A percentile compares a stretch with the other conserved stretches of the same genome.
phyloP scores from a whole-genome alignment of 2,888 invertebrate genomes.

The Troides oblongomaculatus region DNA sequence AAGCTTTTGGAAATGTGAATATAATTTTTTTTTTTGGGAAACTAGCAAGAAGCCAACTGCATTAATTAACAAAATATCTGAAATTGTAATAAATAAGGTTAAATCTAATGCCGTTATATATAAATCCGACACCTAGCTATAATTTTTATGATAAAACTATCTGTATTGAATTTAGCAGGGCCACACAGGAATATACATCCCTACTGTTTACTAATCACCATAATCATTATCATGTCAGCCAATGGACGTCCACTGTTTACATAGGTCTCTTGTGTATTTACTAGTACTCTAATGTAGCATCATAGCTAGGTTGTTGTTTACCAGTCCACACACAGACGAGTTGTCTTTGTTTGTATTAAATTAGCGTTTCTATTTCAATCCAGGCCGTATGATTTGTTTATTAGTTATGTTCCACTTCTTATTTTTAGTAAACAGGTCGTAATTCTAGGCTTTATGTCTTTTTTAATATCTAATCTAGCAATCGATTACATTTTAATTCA shows the following conservation, averaged over 20 bases:
- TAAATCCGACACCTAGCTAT: neutral
- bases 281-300: slow-evolving; percentile 3
- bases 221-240: too few species aligned
- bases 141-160: neutral
- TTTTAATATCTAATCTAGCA: too few species aligned
- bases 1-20: too few species aligned
- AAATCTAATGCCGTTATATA: too few species aligned
- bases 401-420: neutral
- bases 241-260: too few species aligned
- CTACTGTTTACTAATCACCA: neutral
- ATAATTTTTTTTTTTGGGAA: too few species aligned
- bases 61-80: too few species aligned
- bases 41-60: too few species aligned
- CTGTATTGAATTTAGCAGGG: neutral
- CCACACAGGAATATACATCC: neutral
- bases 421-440: neutral
- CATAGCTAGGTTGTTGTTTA: slow-evolving; percentile 11
- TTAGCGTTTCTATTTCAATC: neutral
- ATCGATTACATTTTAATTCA: too few species aligned
- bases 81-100: too few species aligned
- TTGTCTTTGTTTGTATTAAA: slow-evolving; percentile 15
- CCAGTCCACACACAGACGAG: neutral
- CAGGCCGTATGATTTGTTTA: neutral
- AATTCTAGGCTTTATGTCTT: neutral
- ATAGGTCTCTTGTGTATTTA: neutral